Evolutionary conservation across 2,113 vertebrate species (phyloP).

Genomic region (Rana temporaria): DNA sequence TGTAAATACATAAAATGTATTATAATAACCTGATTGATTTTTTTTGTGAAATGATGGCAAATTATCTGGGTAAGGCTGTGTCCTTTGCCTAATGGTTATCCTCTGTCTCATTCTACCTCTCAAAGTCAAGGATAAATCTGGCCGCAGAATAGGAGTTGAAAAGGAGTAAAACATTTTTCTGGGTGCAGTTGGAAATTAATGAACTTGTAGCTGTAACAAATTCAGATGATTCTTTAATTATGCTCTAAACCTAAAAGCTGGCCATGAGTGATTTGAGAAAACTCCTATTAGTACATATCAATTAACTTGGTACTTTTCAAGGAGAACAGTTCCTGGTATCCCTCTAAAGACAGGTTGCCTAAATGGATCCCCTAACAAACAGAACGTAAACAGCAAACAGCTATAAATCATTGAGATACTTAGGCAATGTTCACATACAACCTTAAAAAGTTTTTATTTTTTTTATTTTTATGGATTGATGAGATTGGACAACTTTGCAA

Average conservation of each 20-base stretch:
- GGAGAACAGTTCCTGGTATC: constrained; percentile 9
- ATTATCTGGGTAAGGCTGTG: no score
- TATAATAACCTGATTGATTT: no score
- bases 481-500: neutral
- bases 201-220: neutral
- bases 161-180: no score
- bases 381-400: neutral
- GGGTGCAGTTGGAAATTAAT: neutral
- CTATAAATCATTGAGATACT: neutral
- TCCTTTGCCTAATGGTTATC: neutral
- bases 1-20: no score
- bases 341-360: neutral
- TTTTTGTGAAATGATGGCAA: no score
- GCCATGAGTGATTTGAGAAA: neutral
- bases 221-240: neutral
- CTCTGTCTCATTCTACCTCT: neutral
- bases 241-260: neutral
- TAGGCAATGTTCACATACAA: neutral
- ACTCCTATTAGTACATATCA: neutral
- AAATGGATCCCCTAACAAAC: neutral
- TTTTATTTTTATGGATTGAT: neutral
- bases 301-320: constrained; percentile 29
- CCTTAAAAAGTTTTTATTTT: neutral
- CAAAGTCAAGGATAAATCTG: neutral
- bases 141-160: neutral